Conservation (phyloP, 2,113 vertebrate genomes). For the Campylomormyrus numenius region DNA sequence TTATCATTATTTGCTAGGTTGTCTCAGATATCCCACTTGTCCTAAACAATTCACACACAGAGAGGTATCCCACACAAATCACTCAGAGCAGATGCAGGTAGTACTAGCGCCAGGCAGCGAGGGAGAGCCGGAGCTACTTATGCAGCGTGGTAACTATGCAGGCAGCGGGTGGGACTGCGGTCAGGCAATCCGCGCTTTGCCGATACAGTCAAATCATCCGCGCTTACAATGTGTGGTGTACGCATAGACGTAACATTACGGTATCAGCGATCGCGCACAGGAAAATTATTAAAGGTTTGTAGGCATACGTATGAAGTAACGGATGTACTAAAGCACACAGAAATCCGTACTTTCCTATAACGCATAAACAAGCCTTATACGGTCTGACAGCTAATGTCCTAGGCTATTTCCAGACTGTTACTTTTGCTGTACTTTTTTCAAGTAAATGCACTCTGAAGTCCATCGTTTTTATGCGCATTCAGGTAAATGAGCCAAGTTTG, state of each 20-base stretch:
- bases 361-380: neutral
- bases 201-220: neutral
- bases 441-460: neutral
- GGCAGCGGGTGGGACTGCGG: constrained; percentile 15
- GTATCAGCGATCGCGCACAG: neutral
- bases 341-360: neutral
- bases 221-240: neutral
- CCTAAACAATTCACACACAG: constrained; percentile 20
- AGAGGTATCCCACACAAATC: constrained; percentile 41
- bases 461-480: too few species aligned
- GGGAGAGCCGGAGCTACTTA: constrained; percentile 40
- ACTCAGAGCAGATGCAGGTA: constrained; percentile 28
- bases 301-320: neutral
- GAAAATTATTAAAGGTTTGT: neutral
- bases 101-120: constrained; percentile 16
- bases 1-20: neutral
- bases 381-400: neutral
- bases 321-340: neutral
- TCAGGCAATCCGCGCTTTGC: neutral
- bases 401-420: neutral
- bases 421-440: neutral
- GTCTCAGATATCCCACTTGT: constrained; percentile 29
- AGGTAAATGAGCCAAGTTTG: too few species aligned
- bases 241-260: neutral
- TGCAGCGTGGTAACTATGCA: constrained; percentile 46